Evolutionary conservation across 2,888 invertebrate species (phyloP).

Genomic region (Dryadula phaetusa): DNA sequence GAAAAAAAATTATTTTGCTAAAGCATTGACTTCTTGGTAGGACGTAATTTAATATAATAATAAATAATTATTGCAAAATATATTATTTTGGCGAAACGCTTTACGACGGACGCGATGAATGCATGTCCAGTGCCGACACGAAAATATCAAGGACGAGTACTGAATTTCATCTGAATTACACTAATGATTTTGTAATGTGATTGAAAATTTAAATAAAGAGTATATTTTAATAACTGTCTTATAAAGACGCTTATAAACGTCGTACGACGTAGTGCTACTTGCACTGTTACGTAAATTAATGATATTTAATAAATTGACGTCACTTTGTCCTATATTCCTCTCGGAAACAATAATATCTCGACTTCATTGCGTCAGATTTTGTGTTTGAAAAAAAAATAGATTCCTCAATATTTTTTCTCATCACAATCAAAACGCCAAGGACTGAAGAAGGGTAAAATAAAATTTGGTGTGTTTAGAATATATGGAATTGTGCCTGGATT

Average conservation of each 20-base stretch:
- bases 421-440: conserved; percentile 26
- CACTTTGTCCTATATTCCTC: conserved; percentile 56
- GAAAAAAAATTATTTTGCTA: conserved; percentile 79
- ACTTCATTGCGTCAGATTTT: conserved; percentile 9
- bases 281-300: conserved; percentile 59
- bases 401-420: conserved; percentile 56
- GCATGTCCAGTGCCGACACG: conserved; percentile 53
- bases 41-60: conserved; percentile 58
- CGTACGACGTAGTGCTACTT: conserved; percentile 60
- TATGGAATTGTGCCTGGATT: conserved; percentile 57
- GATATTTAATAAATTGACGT: conserved; percentile 63
- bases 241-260: conserved; percentile 64
- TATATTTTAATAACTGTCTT: conserved; percentile 69
- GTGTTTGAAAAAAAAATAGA: conserved; percentile 48
- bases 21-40: conserved; percentile 69
- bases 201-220: conserved; percentile 47
- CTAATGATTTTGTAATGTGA: conserved; percentile 42
- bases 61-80: conserved; percentile 53
- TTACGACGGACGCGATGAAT: conserved; percentile 67
- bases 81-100: conserved; percentile 67
- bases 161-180: conserved; percentile 44
- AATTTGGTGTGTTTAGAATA: conserved; percentile 33
- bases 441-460: neutral
- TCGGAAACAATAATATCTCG: conserved; percentile 69
- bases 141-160: conserved; percentile 43